These are phyloP conservation scores for Cebus imitator DNA, from an alignment of 2,113 vertebrate genomes.

Conservation along the genomic window DNA sequence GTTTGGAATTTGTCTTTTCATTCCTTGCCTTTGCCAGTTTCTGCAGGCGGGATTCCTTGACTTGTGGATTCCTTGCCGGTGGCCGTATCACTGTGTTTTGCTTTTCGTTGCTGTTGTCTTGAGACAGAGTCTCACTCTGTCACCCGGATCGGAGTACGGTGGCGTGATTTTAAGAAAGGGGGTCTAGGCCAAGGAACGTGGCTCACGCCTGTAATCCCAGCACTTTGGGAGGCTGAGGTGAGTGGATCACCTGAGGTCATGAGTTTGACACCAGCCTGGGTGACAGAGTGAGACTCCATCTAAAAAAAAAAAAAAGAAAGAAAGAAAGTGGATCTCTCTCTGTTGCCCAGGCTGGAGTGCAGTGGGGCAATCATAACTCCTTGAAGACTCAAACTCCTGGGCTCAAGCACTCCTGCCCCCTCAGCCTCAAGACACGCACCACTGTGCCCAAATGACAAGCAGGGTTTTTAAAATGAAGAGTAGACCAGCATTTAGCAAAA, in stretches of 20 bases:
- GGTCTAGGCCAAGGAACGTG: too few relatives aligned
- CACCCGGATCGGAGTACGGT: too few relatives aligned
- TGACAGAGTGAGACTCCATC: too few relatives aligned
- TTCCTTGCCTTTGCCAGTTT: neutral
- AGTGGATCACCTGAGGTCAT: too few relatives aligned
- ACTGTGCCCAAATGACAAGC: neutral
- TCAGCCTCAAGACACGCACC: neutral
- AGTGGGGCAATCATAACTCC: neutral
- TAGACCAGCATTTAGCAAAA: neutral
- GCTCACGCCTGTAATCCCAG: too few relatives aligned
- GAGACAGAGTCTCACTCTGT: too few relatives aligned
- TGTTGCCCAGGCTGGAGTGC: neutral
- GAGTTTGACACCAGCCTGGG: too few relatives aligned
- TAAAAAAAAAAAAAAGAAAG: too few relatives aligned
- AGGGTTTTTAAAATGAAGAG: neutral
- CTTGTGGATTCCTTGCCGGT: neutral
- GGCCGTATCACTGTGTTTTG: neutral
- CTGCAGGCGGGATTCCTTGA: neutral
- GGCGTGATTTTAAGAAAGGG: too few relatives aligned
- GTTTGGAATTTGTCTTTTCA: too few relatives aligned
- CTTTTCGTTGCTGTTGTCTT: too few relatives aligned
- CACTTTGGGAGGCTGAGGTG: too few relatives aligned
- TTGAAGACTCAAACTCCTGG: neutral
- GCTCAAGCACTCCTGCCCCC: neutral
- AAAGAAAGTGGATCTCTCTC: neutral